Base-by-base conservation (phyloP, 2,113 vertebrate species). In the Gambusia affinis region DNA sequence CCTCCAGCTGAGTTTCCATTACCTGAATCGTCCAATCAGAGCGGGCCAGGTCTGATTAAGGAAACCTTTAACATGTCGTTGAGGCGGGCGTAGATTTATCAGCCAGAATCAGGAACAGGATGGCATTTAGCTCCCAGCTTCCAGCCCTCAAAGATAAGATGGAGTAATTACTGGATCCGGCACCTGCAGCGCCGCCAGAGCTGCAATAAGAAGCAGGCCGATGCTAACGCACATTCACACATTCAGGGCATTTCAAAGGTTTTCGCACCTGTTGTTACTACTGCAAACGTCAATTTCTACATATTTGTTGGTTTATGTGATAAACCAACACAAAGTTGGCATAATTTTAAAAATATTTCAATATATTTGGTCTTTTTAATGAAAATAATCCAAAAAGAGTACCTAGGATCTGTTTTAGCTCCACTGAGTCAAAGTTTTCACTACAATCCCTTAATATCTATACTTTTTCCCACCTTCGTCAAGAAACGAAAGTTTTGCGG, bases 91-190 rank as follows among this genome's bases (percentile, higher is more conserved):
- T 27, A 17, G 61, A 64, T 74, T 57, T 76, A 88, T 81, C 68
- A 0, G 14, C 6, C 1, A 54, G 14, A 4, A 76, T 84, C 81
- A 81, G 42, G 72, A 79, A 69, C 79, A 4, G 29, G 51, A 19
- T 84, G 88, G 44, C 85, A 87, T 87, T 86, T 84, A 66, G 60
- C 61, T 75, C 27, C 2, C 64, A 24, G 74, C 57, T 0, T 70
- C 71, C 64, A 66, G 24, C 24, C 1, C 3, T 14, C 28, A 44
- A 7, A 76, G 86, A 87, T 87, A 78, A 78, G 68, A 80, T 27
- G 10, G 12, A 37, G 14, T 80, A 67, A 83, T 87, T 83, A 81
- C 62, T 65, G 57, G 65, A 33, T 33, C 22, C 1, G 72, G 62
- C n/a, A 27, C 42, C 60, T 44, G 28, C 17, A 54, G 7, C 10